Percentiles rank a stretch among this genome's conserved stretches.
Evolutionary conservation across 2,113 vertebrate species (phyloP).

Genomic region (Nothocercus nigrocapillus): DNA sequence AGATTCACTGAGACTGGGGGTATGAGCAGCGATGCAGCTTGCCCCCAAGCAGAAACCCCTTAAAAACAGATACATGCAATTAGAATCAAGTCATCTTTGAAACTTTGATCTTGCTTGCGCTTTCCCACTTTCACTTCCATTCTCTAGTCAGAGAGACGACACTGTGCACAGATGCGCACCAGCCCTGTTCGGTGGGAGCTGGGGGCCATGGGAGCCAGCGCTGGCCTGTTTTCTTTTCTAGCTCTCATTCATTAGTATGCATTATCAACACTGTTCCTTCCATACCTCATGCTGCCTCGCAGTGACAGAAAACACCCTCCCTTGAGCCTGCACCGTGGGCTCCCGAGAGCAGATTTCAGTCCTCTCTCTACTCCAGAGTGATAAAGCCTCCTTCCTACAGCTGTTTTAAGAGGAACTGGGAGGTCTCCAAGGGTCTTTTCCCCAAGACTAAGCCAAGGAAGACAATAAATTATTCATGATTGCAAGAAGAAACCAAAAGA

Average conservation of each 20-base stretch:
- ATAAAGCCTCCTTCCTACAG: background rate
- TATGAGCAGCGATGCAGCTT: background rate
- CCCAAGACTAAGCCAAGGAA: slow-evolving; percentile 24
- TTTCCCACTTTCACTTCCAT: background rate
- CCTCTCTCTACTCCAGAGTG: background rate
- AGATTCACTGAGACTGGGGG: background rate
- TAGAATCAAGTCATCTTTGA: background rate
- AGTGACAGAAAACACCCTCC: background rate
- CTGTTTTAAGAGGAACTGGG: background rate
- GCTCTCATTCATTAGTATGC: background rate
- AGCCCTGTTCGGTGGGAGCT: background rate
- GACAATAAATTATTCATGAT: slow-evolving; percentile 51
- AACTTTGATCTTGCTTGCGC: background rate
- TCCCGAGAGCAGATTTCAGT: background rate
- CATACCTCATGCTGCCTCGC: background rate
- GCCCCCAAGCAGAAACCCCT: background rate
- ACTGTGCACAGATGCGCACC: background rate
- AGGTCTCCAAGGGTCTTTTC: background rate
- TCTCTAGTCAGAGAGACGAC: background rate
- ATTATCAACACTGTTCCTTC: background rate
- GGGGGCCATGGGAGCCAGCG: background rate
- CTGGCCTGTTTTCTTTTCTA: background rate
- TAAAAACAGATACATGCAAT: background rate
- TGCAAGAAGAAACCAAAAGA: slow-evolving; percentile 62
- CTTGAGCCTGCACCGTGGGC: background rate